phyloP scores from a whole-genome alignment of 2,888 invertebrate species.

The Nephrotoma appendiculata region DNA sequence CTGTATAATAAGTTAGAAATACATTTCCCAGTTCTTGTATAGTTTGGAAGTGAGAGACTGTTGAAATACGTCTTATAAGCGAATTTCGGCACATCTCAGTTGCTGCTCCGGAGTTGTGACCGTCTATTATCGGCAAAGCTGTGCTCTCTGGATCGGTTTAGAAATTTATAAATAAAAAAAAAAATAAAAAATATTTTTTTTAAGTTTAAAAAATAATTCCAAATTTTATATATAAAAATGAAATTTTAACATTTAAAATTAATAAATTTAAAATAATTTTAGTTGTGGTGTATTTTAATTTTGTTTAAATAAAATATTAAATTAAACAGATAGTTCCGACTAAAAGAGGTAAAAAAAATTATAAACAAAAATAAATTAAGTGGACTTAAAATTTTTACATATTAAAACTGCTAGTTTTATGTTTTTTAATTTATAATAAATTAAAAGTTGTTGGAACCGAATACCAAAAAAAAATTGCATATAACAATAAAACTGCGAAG shows the following conservation, averaged over 20 bases:
- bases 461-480: constrained; percentile 11
- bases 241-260: background rate
- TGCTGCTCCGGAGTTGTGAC: constrained; percentile 5
- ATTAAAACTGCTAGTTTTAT: background rate
- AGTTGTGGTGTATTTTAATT: background rate
- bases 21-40: constrained; percentile 1
- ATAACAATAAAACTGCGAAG: constrained; percentile 15
- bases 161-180: background rate
- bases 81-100: constrained; percentile 5
- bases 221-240: background rate
- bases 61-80: constrained; percentile 1
- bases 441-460: background rate
- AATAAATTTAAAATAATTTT: background rate
- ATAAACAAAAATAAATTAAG: background rate
- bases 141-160: constrained; percentile 3
- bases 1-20: constrained; percentile 1
- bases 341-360: background rate
- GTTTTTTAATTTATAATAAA: background rate
- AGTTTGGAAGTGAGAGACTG: constrained; percentile 4
- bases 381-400: background rate
- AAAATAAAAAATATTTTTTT: background rate
- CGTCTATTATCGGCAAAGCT: constrained; percentile 5
- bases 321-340: background rate
- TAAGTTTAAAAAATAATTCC: background rate
- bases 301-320: background rate